Conservation (phyloP, 2,113 vertebrate genomes). For the Corythornis madagascariensis region DNA sequence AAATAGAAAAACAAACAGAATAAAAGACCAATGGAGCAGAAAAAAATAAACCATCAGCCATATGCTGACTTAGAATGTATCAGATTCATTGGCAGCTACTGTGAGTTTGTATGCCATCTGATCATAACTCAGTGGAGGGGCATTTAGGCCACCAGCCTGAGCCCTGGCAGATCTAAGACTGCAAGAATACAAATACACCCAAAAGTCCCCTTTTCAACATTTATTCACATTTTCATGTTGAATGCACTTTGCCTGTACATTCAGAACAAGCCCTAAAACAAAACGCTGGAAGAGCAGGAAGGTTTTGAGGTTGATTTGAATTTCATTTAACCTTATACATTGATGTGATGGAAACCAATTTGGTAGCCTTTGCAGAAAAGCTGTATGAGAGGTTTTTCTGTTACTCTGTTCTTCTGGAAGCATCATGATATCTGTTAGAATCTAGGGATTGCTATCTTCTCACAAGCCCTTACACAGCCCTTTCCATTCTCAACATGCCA, state of each 20-base stretch:
- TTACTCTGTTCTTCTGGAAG: neutral
- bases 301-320: neutral
- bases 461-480: neutral
- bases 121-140: neutral
- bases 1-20: slow-evolving; percentile 49
- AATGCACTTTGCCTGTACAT: neutral
- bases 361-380: neutral
- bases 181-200: neutral
- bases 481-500: neutral
- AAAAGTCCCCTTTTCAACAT: neutral
- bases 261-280: neutral
- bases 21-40: neutral
- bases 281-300: neutral
- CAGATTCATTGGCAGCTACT: neutral
- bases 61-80: neutral
- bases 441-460: neutral
- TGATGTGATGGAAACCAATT: neutral
- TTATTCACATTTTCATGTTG: neutral
- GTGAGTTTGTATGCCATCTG: neutral
- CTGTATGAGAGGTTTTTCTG: neutral
- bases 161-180: neutral
- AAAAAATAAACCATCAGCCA: neutral
- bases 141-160: neutral
- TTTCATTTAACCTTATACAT: neutral
- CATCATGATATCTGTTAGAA: neutral